Evolutionary conservation across 2,797 vertebrate genomes (phyloP), one percentile per base, ranked within the genome.

Genomic region (Mionectes olivaceus): DNA sequence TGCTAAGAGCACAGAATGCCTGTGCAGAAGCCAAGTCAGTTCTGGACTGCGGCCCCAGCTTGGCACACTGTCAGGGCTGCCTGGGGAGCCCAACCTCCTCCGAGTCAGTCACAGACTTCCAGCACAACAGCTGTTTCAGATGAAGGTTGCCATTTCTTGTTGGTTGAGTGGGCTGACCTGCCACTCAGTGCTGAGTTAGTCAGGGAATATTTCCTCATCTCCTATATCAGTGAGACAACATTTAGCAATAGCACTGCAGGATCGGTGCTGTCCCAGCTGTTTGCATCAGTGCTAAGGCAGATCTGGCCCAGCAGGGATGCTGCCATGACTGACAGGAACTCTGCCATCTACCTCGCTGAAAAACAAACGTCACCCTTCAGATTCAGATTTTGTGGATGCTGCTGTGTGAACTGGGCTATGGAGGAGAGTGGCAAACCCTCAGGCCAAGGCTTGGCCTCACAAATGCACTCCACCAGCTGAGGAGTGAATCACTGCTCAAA

Each of bases 191-290:
- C 55, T 7, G 12, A 81, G 16, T 5, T 41, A 64, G 11, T 15
- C 2, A 6, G 33, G 69, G 53, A 49, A 2, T 30, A 22, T n/a
- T 60, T 78, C 43, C 14, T 44, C 35, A 23, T 37, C 37, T 59
- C 53, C 67, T 11, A 4, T 1, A 10, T 30, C 76, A 50, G 24
- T 0, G 0, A 55, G 81, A 63, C 19, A 46, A 47, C 10, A 27
- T 43, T 56, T 37, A 49, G 56, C 61, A 74, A 23, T 18, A 53
- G 33, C 3, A 3, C 47, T 79, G 59, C 55, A 39, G 57, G 39
- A 75, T 16, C 50, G 44, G 57, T 24, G 49, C 83, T 19, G 14
- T 83, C 39, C 35, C 50, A 80, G n/a, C 27, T n/a, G 10, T 53
- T 37, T 71, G 30, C 24, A 43, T 23, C 4, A 0, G 4, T 28